These are phyloP conservation scores for Platysternon megacephalum DNA, from an alignment of 2,113 vertebrate species.

Conservation along the genomic window DNA sequence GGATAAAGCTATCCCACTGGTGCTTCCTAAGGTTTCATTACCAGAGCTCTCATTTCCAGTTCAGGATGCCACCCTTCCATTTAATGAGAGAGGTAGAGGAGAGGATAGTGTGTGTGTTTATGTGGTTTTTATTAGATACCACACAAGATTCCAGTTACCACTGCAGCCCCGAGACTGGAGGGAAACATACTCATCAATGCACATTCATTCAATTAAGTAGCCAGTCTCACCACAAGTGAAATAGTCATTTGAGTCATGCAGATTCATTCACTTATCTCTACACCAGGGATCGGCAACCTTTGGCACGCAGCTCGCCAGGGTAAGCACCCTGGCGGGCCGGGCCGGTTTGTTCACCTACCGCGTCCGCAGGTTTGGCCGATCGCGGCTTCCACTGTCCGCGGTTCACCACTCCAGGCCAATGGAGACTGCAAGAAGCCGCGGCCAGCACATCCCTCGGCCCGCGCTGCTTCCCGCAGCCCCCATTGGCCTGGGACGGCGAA, in stretches of 20 bases:
- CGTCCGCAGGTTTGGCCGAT: too few species aligned
- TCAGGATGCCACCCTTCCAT: neutral
- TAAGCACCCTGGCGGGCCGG: too few species aligned
- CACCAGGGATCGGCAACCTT: neutral
- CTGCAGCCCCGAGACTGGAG: neutral
- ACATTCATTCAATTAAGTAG: neutral
- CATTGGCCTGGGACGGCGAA: too few species aligned
- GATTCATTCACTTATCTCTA: neutral
- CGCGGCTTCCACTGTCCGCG: too few species aligned
- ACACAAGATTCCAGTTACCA: neutral
- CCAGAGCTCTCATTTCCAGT: neutral
- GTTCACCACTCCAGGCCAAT: too few species aligned
- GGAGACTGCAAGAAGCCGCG: too few species aligned
- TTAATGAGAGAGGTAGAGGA: neutral
- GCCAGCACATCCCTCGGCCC: too few species aligned
- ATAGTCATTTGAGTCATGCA: neutral
- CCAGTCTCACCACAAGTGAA: neutral
- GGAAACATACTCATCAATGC: neutral
- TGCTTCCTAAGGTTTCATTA: neutral
- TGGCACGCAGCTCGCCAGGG: too few species aligned
- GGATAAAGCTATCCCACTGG: neutral
- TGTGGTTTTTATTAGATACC: neutral
- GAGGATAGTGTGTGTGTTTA: neutral
- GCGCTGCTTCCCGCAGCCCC: too few species aligned
- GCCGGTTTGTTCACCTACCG: too few species aligned